These are phyloP conservation scores for Latrodectus hesperus DNA, from an alignment of 2,888 invertebrate genomes.

Conservation along the genomic window DNA sequence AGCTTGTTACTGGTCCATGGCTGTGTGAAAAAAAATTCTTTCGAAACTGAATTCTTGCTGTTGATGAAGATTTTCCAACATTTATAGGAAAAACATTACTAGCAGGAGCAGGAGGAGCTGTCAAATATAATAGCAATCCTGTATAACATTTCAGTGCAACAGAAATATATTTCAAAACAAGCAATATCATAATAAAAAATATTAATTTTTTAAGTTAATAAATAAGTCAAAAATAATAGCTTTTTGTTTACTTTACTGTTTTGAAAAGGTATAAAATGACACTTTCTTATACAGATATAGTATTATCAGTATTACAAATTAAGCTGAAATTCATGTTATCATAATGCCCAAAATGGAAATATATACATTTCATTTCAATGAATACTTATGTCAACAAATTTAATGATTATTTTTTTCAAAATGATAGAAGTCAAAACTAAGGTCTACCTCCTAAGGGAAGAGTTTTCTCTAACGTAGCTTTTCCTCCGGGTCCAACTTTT, in stretches of 20 bases:
- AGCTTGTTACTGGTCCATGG: conserved; percentile 87
- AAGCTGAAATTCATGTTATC: too few relatives aligned
- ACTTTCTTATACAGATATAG: too few relatives aligned
- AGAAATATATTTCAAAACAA: too few relatives aligned
- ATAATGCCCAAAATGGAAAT: background rate
- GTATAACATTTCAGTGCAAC: too few relatives aligned
- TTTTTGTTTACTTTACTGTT: too few relatives aligned
- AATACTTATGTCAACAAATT: background rate
- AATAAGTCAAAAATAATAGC: too few relatives aligned
- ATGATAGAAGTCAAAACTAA: background rate
- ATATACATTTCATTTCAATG: background rate
- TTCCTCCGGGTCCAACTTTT: conserved; percentile 85
- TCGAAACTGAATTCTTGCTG: conserved; percentile 88
- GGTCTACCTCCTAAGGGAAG: conserved; percentile 62
- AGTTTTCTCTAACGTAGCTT: conserved; percentile 80
- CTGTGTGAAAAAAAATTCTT: conserved; percentile 91
- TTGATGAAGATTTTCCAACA: conserved; percentile 82
- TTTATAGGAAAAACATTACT: conserved; percentile 85
- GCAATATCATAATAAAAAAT: too few relatives aligned
- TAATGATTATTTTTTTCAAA: background rate
- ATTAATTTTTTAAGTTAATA: too few relatives aligned
- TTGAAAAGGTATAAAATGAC: too few relatives aligned
- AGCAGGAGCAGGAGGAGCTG: conserved; percentile 82
- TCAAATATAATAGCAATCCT: conserved; percentile 24
- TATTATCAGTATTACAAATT: too few relatives aligned